Base-by-base conservation (phyloP, 2,797 vertebrate genomes). In the Platalea minor region DNA sequence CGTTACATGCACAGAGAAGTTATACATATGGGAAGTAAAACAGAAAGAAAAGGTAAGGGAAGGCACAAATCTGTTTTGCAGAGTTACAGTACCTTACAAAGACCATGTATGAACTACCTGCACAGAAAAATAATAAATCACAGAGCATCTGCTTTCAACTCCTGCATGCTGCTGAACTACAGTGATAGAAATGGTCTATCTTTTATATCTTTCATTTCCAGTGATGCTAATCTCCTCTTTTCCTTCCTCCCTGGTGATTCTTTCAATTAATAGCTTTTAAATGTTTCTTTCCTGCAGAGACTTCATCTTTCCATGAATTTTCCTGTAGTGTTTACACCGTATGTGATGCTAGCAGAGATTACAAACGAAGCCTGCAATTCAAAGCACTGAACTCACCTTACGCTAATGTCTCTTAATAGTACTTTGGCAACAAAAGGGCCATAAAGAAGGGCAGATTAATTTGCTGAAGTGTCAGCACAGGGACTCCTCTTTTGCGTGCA, bases 161-260 rank as follows among this genome's bases (percentile, higher is more conserved):
- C 69, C 81, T 89, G 33, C 18, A 14, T 43, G 48, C 59, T 91
- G 63, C 92, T 91, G 63, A 94, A 84, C 53, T 65, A 43, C 60
- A 78, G 53, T 56, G 75, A 72, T 26, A 14, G 77, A 67, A 83
- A 83, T 60, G 37, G 33, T 89, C 80, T 93, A 48, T 95, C 83
- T 94, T 90, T 78, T 87, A 35, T 56, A 78, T 70, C 54, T 94
- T 90, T 73, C 46, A 74, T 65, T 97, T 95, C 74, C 79, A 93
- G 61, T 48, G 37, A 85, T 81, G 57, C 23, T 77, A 41, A 86
- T 92, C 67, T 68, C 57, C 41, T 60, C 31, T 35, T 15, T 83
- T 70, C 33, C 46, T 87, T 78, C 70, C 45, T 93, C 74, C 80
- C 79, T 81, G 33, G 51, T 75, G 57, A 51, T 88, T 93, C 68